Conservation (phyloP, 2,113 vertebrate species). For the Pomatorhinus ruficollis region DNA sequence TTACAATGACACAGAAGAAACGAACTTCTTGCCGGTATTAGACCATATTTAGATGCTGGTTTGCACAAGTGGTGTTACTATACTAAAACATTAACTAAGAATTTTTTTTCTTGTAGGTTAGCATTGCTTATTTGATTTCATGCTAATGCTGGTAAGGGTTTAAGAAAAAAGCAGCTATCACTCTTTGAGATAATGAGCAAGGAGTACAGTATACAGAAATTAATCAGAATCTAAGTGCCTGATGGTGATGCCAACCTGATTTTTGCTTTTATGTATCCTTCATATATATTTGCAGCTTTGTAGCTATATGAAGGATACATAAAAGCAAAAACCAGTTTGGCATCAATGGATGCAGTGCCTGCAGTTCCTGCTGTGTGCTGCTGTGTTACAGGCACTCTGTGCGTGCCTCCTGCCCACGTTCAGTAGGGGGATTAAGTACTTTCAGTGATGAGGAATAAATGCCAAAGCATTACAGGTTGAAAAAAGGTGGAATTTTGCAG, state of each 20-base stretch:
- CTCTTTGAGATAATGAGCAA: constrained; percentile 26
- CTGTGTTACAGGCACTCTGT: background rate
- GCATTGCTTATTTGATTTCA: constrained; percentile 14
- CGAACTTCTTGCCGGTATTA: background rate
- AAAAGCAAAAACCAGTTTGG: background rate
- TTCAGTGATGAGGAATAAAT: background rate
- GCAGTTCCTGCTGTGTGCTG: background rate
- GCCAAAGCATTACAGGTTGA: background rate
- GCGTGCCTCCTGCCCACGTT: background rate
- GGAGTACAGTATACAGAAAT: constrained; percentile 5
- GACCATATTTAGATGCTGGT: background rate
- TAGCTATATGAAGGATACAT: background rate
- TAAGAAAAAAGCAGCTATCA: background rate
- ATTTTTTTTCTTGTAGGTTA: constrained; percentile 12
- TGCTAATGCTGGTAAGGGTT: constrained; percentile 11
- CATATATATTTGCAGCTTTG: background rate
- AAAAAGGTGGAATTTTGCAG: constrained; percentile 7
- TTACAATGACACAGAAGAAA: background rate
- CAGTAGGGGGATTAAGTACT: background rate
- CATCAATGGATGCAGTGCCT: too few species aligned
- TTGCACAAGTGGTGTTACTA: background rate
- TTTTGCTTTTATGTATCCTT: background rate
- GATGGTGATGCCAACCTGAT: background rate
- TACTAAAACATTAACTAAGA: background rate
- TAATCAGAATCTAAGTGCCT: background rate